Conservation (phyloP, 1,140 invertebrate genomes). For the Panagrolaimus sp. region DNA sequence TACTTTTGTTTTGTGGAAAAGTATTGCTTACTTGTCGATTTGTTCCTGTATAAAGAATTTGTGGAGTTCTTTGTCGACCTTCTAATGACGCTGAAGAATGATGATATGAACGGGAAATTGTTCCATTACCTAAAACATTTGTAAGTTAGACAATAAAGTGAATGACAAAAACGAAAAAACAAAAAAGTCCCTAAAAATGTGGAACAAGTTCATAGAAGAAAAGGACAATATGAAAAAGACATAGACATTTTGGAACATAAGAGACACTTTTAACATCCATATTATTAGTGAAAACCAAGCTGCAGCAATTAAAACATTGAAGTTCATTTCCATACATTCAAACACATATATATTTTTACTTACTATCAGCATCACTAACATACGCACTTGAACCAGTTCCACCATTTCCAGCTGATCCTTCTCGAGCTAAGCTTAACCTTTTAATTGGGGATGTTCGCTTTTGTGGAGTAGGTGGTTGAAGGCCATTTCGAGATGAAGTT, state of each 20-base stretch:
- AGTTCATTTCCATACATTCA: slow-evolving; percentile 5
- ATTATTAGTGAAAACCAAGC: neutral
- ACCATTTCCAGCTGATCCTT: neutral
- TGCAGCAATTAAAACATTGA: neutral
- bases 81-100: slow-evolving; percentile 31
- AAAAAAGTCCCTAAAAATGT: neutral
- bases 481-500: neutral
- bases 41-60: slow-evolving; percentile 38
- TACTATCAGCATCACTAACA: slow-evolving; percentile 10
- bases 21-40: slow-evolving; percentile 42
- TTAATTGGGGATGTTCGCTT: neutral
- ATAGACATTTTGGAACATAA: neutral
- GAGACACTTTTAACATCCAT: neutral
- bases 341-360: neutral
- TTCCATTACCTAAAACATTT: slow-evolving; percentile 21
- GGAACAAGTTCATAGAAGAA: neutral
- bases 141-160: neutral
- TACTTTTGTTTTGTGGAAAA: slow-evolving; percentile 16
- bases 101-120: slow-evolving; percentile 22
- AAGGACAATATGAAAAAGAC: neutral
- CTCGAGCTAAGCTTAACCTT: neutral
- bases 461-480: no score
- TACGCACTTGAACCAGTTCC: neutral
- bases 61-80: slow-evolving; percentile 39
- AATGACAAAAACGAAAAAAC: neutral